Evolutionary conservation across 2,888 invertebrate genomes (phyloP).

Genomic region (Sinodicranocentrus sp.): DNA sequence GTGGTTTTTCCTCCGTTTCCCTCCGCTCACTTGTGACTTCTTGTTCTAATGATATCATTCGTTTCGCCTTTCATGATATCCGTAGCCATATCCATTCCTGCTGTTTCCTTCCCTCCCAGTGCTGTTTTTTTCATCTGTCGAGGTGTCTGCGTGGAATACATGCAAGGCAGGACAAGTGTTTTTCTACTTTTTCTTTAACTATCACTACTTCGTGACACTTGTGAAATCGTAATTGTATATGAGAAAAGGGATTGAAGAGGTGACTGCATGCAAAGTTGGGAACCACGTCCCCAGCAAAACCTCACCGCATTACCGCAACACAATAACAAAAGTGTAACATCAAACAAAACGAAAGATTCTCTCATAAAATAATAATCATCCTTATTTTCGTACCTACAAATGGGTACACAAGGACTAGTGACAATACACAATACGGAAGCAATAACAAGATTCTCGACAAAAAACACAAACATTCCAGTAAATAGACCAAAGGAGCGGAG

Average conservation of each 20-base stretch:
- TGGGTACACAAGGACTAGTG: too few species aligned
- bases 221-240: conserved; percentile 30
- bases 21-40: background rate
- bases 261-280: background rate
- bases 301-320: conserved; percentile 38
- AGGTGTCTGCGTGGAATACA: too few species aligned
- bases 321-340: conserved; percentile 39
- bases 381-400: background rate
- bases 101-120: conserved; percentile 30
- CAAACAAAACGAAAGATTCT: conserved; percentile 35
- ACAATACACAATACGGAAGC: background rate
- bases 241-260: background rate
- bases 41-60: conserved; percentile 51
- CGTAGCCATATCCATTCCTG: conserved; percentile 42
- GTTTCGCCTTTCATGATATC: conserved; percentile 57
- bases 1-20: conserved; percentile 46
- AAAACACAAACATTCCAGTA: too few species aligned
- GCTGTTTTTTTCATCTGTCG: conserved; percentile 21
- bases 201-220: conserved; percentile 43
- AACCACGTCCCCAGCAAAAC: background rate
- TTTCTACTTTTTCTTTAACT: conserved; percentile 24
- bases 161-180: conserved; percentile 26
- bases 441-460: background rate
- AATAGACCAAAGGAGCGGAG: too few species aligned
- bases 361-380: conserved; percentile 56